Percentiles rank a stretch among this genome's conserved stretches.
Conservation (phyloP, 2,888 invertebrate species). For the Lithodes maja region DNA sequence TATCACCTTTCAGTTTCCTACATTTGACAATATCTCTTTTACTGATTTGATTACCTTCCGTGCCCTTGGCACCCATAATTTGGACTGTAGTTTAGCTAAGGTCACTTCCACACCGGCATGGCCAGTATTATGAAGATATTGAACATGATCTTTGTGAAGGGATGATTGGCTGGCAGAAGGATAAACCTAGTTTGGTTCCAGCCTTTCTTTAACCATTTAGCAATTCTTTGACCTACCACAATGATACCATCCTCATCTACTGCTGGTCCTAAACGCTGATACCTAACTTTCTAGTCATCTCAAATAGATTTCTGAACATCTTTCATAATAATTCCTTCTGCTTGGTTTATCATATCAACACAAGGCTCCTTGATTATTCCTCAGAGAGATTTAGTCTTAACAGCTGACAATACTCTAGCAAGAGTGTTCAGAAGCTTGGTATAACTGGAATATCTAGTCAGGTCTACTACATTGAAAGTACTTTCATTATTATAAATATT, state of each 20-base stretch:
- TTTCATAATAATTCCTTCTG: not conserved
- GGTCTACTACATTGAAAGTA: not conserved
- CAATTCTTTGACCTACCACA: conserved; percentile 23
- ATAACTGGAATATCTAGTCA: not conserved
- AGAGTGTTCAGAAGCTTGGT: not conserved
- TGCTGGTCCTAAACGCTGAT: not conserved
- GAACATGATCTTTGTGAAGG: not conserved
- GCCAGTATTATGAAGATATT: not conserved
- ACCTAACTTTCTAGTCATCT: not conserved
- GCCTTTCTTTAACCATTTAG: conserved; percentile 25
- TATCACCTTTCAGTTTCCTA: not conserved
- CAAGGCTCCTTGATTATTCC: not conserved
- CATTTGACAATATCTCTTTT: conserved; percentile 15
- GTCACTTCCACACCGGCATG: conserved; percentile 8
- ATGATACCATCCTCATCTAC: conserved; percentile 12
- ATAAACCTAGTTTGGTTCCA: conserved; percentile 14
- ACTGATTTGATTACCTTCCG: conserved; percentile 33
- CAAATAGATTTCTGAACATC: not conserved
- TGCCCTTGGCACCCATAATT: conserved; percentile 31
- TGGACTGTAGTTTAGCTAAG: not conserved
- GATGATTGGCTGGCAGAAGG: not conserved
- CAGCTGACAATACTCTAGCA: not conserved
- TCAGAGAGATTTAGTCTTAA: not conserved
- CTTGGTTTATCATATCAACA: not conserved
- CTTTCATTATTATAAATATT: not conserved